phyloP scores from a whole-genome alignment of 2,113 vertebrate species.

The Gymnorhina tibicen region DNA sequence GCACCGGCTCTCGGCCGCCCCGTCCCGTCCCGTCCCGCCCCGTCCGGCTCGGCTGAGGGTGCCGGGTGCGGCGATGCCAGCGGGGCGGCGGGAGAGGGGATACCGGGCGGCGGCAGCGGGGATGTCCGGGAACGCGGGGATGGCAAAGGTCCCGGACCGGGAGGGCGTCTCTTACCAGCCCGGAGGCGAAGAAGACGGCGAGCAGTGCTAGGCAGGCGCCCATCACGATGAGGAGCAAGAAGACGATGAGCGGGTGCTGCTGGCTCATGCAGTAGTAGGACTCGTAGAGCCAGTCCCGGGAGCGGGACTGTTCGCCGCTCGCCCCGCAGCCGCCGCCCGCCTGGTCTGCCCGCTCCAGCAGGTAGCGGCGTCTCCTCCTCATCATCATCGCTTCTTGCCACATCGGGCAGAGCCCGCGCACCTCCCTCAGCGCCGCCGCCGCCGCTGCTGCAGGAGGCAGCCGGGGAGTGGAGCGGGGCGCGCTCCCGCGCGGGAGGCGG shows the following conservation, averaged over 20 bases:
- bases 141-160: not conserved
- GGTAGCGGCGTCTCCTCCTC: conserved; percentile 83
- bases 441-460: conserved; percentile 21
- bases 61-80: not conserved
- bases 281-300: conserved; percentile 95
- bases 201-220: conserved; percentile 94
- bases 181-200: conserved; percentile 94
- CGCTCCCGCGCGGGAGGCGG: conserved; percentile 28
- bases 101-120: not conserved
- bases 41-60: not conserved
- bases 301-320: conserved; percentile 71
- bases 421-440: not conserved
- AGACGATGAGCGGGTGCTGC: conserved; percentile 96
- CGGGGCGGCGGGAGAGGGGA: not conserved
- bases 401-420: conserved; percentile 67
- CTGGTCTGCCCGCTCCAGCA: conserved; percentile 76
- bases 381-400: conserved; percentile 88
- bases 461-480: conserved; percentile 32
- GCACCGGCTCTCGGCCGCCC: not conserved
- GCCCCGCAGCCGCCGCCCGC: conserved; percentile 53
- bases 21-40: not conserved
- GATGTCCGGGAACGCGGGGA: not conserved
- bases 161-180: conserved; percentile 84
- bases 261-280: conserved; percentile 99
- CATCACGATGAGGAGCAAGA: conserved; percentile 96